phyloP scores from a whole-genome alignment of 1,140 invertebrate genomes.

The Drosophila nikananu region DNA sequence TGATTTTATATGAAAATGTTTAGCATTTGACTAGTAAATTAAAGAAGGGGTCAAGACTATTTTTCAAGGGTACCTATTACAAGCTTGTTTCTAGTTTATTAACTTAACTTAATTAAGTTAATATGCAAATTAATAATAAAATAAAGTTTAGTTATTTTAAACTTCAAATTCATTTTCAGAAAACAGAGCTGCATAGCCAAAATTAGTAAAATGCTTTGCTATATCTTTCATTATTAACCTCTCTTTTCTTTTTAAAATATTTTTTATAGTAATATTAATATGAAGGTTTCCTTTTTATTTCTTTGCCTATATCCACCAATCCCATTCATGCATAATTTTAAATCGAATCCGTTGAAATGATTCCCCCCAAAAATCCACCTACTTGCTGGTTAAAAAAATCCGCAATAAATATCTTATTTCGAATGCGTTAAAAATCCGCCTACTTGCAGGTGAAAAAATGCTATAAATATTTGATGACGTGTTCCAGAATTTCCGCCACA shows the following conservation, averaged over 20 bases:
- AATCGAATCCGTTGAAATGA: no score
- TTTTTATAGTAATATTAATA: background rate
- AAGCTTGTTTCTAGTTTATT: no score
- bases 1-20: slow-evolving; percentile 54
- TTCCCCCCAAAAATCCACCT: no score
- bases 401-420: background rate
- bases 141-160: no score
- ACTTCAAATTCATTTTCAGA: no score
- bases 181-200: no score
- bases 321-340: background rate
- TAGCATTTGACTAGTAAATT: slow-evolving; percentile 26
- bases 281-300: background rate
- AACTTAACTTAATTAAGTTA: background rate
- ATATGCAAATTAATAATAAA: no score
- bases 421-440: background rate
- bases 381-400: no score
- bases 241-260: background rate
- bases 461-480: slow-evolving; percentile 6
- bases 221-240: no score
- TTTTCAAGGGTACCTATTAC: background rate
- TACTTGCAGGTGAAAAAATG: background rate
- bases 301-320: background rate
- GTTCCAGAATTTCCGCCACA: background rate
- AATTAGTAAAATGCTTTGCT: no score
- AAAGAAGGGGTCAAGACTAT: background rate